Evolutionary conservation across 2,113 vertebrate species (phyloP).

Genomic region (Noctilio leporinus): DNA sequence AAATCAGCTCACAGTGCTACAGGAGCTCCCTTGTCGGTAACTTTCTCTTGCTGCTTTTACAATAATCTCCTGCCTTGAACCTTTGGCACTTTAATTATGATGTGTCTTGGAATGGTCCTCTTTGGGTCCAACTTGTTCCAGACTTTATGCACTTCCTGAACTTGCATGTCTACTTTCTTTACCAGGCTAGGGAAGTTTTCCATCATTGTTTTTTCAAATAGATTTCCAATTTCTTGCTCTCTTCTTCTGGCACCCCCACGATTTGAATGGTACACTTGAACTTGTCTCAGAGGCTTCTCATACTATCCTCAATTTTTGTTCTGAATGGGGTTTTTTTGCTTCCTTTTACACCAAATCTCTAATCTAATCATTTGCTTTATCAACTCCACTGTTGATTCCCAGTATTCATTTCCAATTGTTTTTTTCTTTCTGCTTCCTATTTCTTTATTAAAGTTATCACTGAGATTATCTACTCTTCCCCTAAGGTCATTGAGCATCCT

Average conservation of each 20-base stretch:
- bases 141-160: no score
- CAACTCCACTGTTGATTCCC: no score
- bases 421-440: no score
- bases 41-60: background rate
- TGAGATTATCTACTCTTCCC: no score
- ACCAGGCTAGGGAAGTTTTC: background rate
- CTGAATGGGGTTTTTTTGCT: background rate
- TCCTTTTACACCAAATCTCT: no score
- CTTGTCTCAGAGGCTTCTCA: background rate
- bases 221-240: background rate
- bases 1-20: background rate
- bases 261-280: background rate
- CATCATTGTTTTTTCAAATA: background rate
- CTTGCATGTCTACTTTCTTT: background rate
- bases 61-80: background rate
- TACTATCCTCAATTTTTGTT: background rate
- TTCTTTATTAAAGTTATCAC: no score
- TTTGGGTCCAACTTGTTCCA: background rate
- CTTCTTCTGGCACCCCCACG: no score
- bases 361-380: no score
- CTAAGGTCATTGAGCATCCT: no score
- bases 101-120: background rate
- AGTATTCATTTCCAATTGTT: no score
- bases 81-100: background rate
- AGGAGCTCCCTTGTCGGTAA: background rate